Conservation (phyloP, 2,797 vertebrate species). For the Glossophaga mutica region DNA sequence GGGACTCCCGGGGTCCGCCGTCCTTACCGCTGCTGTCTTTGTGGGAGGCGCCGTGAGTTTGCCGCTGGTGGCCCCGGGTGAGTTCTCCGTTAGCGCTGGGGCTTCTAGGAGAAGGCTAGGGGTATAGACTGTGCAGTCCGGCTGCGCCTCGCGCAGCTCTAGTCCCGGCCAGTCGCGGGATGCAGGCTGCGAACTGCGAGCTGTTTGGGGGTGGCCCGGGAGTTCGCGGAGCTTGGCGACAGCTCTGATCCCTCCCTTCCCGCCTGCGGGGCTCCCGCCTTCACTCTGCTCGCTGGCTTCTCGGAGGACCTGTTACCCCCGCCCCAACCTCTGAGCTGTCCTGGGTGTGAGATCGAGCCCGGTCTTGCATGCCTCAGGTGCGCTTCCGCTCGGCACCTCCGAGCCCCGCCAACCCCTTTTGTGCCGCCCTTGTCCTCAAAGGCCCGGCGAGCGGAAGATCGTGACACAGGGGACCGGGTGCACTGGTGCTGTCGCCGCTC, state of each 20-base stretch:
- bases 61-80: slow-evolving; percentile 60
- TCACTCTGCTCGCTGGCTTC: neutral
- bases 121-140: neutral
- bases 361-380: neutral
- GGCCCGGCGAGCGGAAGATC: neutral
- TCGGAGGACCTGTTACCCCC: neutral
- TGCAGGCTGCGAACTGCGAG: neutral
- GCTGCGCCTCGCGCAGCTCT: neutral
- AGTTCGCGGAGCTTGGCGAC: slow-evolving; percentile 50
- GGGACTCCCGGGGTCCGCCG: neutral
- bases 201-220: neutral
- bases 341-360: neutral
- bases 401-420: neutral
- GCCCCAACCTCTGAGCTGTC: neutral
- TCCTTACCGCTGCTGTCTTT: slow-evolving; percentile 36
- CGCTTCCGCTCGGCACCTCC: neutral
- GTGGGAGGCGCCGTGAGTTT: slow-evolving; percentile 54
- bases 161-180: neutral
- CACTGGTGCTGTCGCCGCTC: neutral
- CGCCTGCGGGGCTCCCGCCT: neutral
- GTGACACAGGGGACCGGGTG: neutral
- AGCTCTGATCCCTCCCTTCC: neutral
- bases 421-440: neutral
- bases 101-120: neutral
- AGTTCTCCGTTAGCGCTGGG: neutral